These are phyloP conservation scores for Lasius platythorax DNA, from an alignment of 2,888 invertebrate genomes.

Conservation along the genomic window DNA sequence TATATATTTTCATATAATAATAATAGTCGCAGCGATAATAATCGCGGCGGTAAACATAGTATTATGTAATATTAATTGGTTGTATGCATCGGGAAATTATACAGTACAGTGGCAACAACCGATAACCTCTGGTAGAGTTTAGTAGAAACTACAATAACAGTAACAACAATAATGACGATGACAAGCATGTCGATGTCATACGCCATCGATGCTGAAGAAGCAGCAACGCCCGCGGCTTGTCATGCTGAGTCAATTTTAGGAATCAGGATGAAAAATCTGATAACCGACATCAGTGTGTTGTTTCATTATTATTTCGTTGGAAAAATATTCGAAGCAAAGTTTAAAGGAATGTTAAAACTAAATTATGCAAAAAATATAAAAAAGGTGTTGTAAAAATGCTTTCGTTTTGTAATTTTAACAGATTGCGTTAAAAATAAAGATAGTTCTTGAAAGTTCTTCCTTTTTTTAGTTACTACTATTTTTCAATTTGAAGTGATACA, in stretches of 20 bases:
- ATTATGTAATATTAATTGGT: slow-evolving; percentile 19
- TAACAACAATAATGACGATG: slow-evolving; percentile 47
- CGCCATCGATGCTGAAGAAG: not conserved
- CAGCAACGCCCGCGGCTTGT: not conserved
- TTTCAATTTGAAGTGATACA: not conserved
- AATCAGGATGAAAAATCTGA: not conserved
- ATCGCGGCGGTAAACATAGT: slow-evolving; percentile 15
- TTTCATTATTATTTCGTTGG: not conserved
- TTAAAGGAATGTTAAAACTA: slow-evolving; percentile 10
- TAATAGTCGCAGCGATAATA: not conserved
- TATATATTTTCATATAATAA: slow-evolving; percentile 8
- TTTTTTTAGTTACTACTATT: not conserved
- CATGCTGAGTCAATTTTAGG: not conserved
- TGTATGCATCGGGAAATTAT: slow-evolving; percentile 11
- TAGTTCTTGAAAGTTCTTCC: not conserved
- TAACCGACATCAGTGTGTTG: not conserved
- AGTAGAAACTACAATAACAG: slow-evolving; percentile 69
- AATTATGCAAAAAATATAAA: slow-evolving; percentile 5
- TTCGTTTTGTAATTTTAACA: not conserved
- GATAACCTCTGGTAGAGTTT: slow-evolving; percentile 47
- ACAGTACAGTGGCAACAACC: slow-evolving; percentile 54
- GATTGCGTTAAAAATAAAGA: not conserved
- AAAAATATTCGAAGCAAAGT: not conserved
- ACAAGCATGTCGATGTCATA: slow-evolving; percentile 18
- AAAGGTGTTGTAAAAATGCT: not conserved